These are phyloP conservation scores for Drosophila carrolli DNA, from an alignment of 1,140 invertebrate genomes.

Conservation along the genomic window DNA sequence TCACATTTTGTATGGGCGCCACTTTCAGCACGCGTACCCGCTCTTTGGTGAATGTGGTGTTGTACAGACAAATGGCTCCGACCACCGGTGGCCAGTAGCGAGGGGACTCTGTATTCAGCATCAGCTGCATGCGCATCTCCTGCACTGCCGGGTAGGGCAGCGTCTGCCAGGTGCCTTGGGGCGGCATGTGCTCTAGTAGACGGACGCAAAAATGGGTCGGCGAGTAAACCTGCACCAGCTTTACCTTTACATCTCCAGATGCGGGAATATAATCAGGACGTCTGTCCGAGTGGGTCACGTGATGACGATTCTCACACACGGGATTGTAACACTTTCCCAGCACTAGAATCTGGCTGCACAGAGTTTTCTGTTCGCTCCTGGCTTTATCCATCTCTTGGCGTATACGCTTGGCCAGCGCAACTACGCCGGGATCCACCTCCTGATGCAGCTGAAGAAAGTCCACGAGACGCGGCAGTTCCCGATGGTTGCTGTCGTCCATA, in stretches of 20 bases:
- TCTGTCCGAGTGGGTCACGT: slow-evolving; percentile 1
- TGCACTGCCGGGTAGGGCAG: background rate
- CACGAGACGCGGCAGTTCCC: slow-evolving; percentile 56
- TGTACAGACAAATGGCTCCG: slow-evolving; percentile 36
- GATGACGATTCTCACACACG: slow-evolving; percentile 43
- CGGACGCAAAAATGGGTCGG: slow-evolving; percentile 52
- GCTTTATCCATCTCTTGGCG: slow-evolving; percentile 8
- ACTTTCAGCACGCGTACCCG: slow-evolving; percentile 56
- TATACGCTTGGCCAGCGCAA: slow-evolving; percentile 20
- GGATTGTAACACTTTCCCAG: slow-evolving; percentile 34
- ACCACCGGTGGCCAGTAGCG: slow-evolving; percentile 54
- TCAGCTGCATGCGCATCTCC: slow-evolving; percentile 26
- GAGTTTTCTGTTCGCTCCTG: background rate
- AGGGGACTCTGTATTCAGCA: background rate
- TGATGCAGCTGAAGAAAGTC: slow-evolving; percentile 51
- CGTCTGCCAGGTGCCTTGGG: slow-evolving; percentile 11
- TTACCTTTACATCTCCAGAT: slow-evolving; percentile 44
- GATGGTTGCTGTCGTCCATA: slow-evolving; percentile 45
- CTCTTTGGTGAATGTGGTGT: slow-evolving; percentile 5
- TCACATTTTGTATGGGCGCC: slow-evolving; percentile 23
- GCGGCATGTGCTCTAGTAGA: slow-evolving; percentile 42
- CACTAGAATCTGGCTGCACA: slow-evolving; percentile 39
- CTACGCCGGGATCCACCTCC: slow-evolving; percentile 24
- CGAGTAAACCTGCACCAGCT: slow-evolving; percentile 43
- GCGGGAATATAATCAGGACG: background rate